Base-by-base conservation (phyloP, 2,888 invertebrate genomes). In the Hirtodrosophila duncani region DNA sequence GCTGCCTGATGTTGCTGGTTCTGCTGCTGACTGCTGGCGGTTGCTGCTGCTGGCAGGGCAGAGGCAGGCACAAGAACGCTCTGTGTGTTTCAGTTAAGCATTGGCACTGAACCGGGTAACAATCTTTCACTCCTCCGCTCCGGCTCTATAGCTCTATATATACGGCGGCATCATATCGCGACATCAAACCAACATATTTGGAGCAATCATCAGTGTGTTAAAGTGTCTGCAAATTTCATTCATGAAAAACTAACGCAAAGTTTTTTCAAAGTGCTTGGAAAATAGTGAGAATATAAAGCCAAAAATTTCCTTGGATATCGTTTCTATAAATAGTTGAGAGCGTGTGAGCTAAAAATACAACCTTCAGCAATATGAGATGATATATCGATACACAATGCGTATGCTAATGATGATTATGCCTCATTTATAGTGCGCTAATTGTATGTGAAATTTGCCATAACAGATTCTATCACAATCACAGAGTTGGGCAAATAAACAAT, bases 41-140 rank as follows among this genome's bases (percentile, higher is more conserved):
- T n/a, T n/a, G n/a, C n/a, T n/a, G n/a, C 56, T 56, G 56, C 56
- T 55, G 56, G 46, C 55, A 56, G 48, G 77, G 80, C 79, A 78
- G 80, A 75, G 77, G 70, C 58, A 37, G 82, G 80, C 72, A 72
- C 39, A 81, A 84, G 83, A 83, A 81, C 69, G 82, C 70, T 78
- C 78, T 78, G 72, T 68, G 77, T 74, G 81, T 81, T 84, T 87
- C 85, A 87, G 87, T 87, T 85, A 83, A 84, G 83, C 83, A 81
- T 81, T 83, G 83, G 86, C 87, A 84, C 83, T 84, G 86, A 85
- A 84, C 84, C 86, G 86, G 85, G 85, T 84, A 87, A 86, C 86
- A 87, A 86, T 84, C 82, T 66, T 74, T 70, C 61, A 67, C 72
- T 72, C 68, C 75, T 72, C 63, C 69, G 65, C 67, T 64, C 66